phyloP scores from a whole-genome alignment of 1,140 invertebrate species.

The Onthophagus taurus region DNA sequence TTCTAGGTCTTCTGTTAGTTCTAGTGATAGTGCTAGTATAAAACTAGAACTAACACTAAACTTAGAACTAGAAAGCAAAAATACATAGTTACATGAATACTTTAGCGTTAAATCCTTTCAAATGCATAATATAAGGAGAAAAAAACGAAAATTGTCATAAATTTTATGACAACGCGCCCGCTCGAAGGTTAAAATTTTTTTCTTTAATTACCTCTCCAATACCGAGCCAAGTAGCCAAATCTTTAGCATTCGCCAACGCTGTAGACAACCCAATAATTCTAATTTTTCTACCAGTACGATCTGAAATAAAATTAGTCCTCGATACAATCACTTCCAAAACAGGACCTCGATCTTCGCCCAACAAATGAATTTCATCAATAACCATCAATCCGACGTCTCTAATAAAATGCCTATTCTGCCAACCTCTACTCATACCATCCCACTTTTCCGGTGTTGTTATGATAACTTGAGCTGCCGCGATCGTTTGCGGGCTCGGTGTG shows the following conservation, averaged over 20 bases:
- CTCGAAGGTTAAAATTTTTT: no score
- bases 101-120: no score
- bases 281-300: constrained; percentile 41
- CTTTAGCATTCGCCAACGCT: constrained; percentile 92
- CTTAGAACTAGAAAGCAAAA: no score
- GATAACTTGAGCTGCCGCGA: constrained; percentile 80
- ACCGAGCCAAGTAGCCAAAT: constrained; percentile 93
- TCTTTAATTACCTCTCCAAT: constrained; percentile 60
- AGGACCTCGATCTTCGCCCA: constrained; percentile 82
- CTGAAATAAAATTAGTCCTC: constrained; percentile 42
- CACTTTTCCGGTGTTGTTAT: constrained; percentile 99
- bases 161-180: no score
- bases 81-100: no score
- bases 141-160: no score
- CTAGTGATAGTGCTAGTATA: no score
- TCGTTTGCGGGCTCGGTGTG: constrained; percentile 82
- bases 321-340: constrained; percentile 82
- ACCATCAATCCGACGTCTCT: constrained; percentile 86
- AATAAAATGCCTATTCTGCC: constrained; percentile 95
- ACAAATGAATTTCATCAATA: constrained; percentile 97
- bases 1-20: no score
- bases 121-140: no score
- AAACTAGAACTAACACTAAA: no score
- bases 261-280: constrained; percentile 94
- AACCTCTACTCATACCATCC: constrained; percentile 96